Conservation (phyloP, 2,113 vertebrate genomes). For the Pangasianodon gigas region DNA sequence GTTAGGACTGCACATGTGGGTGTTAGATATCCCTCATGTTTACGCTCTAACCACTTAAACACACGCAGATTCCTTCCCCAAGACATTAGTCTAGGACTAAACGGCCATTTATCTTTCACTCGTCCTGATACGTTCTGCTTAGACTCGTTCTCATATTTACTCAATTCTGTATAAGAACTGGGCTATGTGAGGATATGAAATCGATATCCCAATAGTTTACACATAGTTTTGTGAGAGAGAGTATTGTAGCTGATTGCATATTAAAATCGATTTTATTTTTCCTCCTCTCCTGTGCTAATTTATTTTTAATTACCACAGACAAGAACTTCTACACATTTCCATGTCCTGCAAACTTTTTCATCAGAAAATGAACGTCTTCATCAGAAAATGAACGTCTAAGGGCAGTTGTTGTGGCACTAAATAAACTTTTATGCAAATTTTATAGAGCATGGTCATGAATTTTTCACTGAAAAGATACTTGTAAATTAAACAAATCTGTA, state of each 20-base stretch:
- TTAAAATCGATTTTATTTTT: not conserved
- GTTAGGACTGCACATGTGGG: slow-evolving; percentile 58
- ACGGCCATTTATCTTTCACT: slow-evolving; percentile 29
- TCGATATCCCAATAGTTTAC: not conserved
- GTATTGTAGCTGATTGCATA: not conserved
- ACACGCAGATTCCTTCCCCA: slow-evolving; percentile 57
- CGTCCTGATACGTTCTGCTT: not conserved
- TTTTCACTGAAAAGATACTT: not conserved
- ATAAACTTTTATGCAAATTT: not conserved
- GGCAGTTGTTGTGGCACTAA: not conserved
- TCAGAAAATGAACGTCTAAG: not conserved
- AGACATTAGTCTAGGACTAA: not conserved
- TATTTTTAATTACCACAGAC: not conserved
- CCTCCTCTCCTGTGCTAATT: not conserved
- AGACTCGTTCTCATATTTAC: slow-evolving; percentile 48
- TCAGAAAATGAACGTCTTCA: not conserved
- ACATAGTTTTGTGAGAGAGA: not conserved
- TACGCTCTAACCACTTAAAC: slow-evolving; percentile 68
- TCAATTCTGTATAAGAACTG: not conserved
- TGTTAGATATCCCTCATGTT: slow-evolving; percentile 65
- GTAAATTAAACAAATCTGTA: not conserved
- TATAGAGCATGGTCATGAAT: not conserved
- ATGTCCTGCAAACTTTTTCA: not conserved
- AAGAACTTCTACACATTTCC: too few species aligned
- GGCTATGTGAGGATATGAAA: not conserved